Base-by-base conservation (phyloP, 2,888 invertebrate species). In the Rhogogaster chlorosoma region DNA sequence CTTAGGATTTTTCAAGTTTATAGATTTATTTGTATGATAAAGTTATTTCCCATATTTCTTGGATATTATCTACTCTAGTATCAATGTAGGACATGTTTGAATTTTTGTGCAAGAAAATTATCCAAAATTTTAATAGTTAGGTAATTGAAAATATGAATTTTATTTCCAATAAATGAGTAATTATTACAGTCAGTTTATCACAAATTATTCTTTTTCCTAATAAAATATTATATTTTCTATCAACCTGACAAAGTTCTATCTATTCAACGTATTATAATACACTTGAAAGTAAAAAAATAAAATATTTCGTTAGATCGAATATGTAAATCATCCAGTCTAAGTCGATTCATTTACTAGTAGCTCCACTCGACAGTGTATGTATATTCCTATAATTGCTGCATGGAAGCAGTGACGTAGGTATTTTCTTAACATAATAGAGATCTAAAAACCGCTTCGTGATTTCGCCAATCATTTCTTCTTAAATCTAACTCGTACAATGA, bases 21-120 rank as follows among this genome's bases (percentile, higher is more conserved):
- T 67, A 67, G 67, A 67, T 67, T 83, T 49, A 83, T 70, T 83
- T 70, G 67, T 83, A 83, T 32, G 70, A 80, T 80, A 80, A 80
- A 77, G 12, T 61, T 36, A 38, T 61, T 80, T 80, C 61, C 38
- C 61, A 61, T 57, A 57, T 61, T 38, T 22, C 38, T 57, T 61
- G 57, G 26, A 22, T 77, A 77, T 49, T 53, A 78, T 57, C 15
- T 75, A 71, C n/a, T 9, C 53, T 77, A n/a, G 61, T 61, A n/a
- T 61, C 61, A 22, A 80, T 80, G 61, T 38, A 80, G 26, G 26
- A 61, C 29, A 61, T 38, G 36, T 38, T 83, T 29, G 45, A 70
- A 29, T 67, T 29, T 83, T 70, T 45, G 83, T 42, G 67, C 12
- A 67, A 67, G 29, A 15, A 32, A 67, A 67, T 32, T 32, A 67